Evolutionary conservation across 2,797 vertebrate species (phyloP), one percentile per base, ranked within the genome.

Genomic region (Fringilla coelebs): DNA sequence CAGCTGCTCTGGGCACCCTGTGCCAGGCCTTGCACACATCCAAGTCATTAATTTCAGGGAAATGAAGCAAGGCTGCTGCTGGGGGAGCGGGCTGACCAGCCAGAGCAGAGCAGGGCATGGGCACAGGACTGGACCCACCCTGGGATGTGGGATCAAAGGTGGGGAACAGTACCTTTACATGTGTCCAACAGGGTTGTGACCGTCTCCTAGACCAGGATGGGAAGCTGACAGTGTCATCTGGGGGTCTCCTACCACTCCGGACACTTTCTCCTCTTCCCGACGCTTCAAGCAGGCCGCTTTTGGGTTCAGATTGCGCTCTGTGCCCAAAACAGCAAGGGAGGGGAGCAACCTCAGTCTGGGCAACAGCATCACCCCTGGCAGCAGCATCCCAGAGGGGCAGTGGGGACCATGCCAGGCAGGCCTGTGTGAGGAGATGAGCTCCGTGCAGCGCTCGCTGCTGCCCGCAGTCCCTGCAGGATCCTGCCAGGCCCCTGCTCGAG

Each of bases 251-350:
- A 98, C 99, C 82, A 99, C 99, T 55, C 99, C 98, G 0, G 99
- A 99, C 94, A 99, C 99, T 86, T 99, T 99, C 97, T 99, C 99
- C 85, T 99, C 99, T 96, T 99, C 99, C 8, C 99, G 98, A 14
- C 99, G 99, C 96, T 99, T 99, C 98, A 99, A 97, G 98, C 99
- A 99, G 80, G 99, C 99, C 1, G 99, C 99, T 97, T 99, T 99
- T 54, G 99, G 99, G 97, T 99, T 99, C 94, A 99, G 98, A 97
- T 99, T 99, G 79, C 99, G 99, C 96, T 99, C 99, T 99, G 75
- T 28, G 92, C 79, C 88, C 38, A 43, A 80, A 83, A 96, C 81
- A 96, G 79, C 72, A 89, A 84, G 71, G 94, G 75, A 85, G 61
- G 88, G 90, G 70, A 93, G 88, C 63, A 58, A 74, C 43, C 85